Conservation (phyloP, 2,113 vertebrate genomes). For the Globicephala melas region DNA sequence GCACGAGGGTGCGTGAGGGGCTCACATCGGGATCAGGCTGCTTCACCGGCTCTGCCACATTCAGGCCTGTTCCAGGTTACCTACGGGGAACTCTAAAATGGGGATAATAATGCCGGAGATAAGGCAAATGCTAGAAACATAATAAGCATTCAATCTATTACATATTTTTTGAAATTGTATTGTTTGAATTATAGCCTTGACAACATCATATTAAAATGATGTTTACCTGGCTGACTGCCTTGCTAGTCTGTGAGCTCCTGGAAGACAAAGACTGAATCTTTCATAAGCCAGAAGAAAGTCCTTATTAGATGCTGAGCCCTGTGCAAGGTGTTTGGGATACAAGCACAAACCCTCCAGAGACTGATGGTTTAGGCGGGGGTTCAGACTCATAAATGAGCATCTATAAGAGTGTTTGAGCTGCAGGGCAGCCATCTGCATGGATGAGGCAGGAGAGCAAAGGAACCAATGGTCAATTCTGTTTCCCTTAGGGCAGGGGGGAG, state of each 20-base stretch:
- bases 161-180: neutral
- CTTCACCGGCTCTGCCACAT: neutral
- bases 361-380: too few species aligned
- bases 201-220: neutral
- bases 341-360: neutral
- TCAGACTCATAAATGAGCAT: neutral
- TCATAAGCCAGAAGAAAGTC: neutral
- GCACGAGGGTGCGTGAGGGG: accelerated
- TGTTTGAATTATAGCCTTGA: neutral
- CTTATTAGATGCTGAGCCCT: neutral
- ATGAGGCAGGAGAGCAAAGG: neutral
- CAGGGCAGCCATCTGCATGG: neutral
- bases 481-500: neutral
- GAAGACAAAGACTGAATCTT: neutral
- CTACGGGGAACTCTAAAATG: neutral
- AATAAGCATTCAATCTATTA: neutral
- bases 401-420: accelerated
- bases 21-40: neutral
- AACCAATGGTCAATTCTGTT: neutral
- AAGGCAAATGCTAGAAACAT: neutral
- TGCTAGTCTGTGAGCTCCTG: neutral
- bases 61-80: neutral
- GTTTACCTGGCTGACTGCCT: neutral
- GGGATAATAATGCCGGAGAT: neutral
- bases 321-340: neutral